These are phyloP conservation scores for Aeoliscus strigatus DNA, from an alignment of 2,797 vertebrate species.

Conservation along the genomic window DNA sequence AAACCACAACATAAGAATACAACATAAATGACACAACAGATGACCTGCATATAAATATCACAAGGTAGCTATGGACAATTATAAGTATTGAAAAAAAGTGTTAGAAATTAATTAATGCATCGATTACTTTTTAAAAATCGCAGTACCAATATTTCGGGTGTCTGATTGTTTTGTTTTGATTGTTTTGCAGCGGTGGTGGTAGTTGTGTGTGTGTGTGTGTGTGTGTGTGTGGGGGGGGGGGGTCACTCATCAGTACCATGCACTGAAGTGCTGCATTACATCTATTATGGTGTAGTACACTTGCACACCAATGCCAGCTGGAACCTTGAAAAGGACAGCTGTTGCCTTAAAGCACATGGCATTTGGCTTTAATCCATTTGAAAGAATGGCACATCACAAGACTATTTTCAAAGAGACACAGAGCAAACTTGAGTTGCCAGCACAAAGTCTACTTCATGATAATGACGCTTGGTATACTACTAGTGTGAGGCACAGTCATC, in stretches of 20 bases:
- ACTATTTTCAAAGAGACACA: constrained; percentile 33
- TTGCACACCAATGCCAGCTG: constrained; percentile 30
- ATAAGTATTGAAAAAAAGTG: too few relatives aligned
- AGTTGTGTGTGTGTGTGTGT: too few relatives aligned
- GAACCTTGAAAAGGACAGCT: constrained; percentile 34
- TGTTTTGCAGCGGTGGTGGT: too few relatives aligned
- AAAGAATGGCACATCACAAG: constrained; percentile 44
- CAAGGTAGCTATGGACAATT: too few relatives aligned
- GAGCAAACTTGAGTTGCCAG: constrained; percentile 35
- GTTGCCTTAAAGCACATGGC: constrained; percentile 34
- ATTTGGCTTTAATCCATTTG: constrained; percentile 46
- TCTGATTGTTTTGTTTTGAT: too few relatives aligned
- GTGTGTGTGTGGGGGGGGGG: too few relatives aligned
- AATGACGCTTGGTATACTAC: constrained; percentile 18
- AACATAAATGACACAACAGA: too few relatives aligned
- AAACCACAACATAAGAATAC: too few relatives aligned
- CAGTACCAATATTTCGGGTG: too few relatives aligned
- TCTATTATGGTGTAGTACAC: constrained; percentile 8
- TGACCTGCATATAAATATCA: too few relatives aligned
- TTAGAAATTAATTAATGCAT: too few relatives aligned
- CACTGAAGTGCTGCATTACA: background rate
- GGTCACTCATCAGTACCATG: constrained; percentile 4
- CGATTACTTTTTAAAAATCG: too few relatives aligned
- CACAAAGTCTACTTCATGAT: constrained; percentile 31
- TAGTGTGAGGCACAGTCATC: constrained; percentile 21